These are phyloP conservation scores for Rhadina sibilatrix DNA, from an alignment of 2,113 vertebrate species.

Conservation along the genomic window DNA sequence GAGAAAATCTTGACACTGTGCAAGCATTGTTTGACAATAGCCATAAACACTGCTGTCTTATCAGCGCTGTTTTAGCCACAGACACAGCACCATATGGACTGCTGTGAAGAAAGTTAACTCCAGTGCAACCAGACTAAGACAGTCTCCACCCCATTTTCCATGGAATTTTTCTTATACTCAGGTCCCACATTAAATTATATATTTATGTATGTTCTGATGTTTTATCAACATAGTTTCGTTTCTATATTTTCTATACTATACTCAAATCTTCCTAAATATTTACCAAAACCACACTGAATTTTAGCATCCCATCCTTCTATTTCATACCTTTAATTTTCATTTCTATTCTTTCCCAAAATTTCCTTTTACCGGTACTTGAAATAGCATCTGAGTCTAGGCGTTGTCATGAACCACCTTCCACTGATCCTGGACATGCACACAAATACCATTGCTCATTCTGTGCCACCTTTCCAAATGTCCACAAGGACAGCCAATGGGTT, in stretches of 20 bases:
- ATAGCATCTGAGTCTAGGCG: neutral
- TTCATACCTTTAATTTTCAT: neutral
- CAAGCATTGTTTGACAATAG: neutral
- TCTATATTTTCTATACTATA: neutral
- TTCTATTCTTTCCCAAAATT: neutral
- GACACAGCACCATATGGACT: neutral
- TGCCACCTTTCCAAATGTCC: neutral
- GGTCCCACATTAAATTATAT: neutral
- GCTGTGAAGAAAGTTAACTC: neutral
- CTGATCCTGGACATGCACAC: neutral
- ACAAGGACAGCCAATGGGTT: neutral
- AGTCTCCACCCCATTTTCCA: neutral
- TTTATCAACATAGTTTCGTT: neutral
- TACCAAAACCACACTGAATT: neutral
- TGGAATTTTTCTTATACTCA: neutral
- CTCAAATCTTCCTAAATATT: neutral
- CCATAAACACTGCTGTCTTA: neutral
- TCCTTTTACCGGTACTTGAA: neutral
- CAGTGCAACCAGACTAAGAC: no score
- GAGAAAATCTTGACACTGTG: neutral
- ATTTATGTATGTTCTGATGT: neutral
- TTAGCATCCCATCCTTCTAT: fast-evolving
- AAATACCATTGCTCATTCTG: neutral
- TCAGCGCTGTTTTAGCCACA: neutral
- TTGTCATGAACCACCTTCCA: neutral